Evolutionary conservation across 2,888 invertebrate genomes (phyloP).

Genomic region (Cinara cedri): DNA sequence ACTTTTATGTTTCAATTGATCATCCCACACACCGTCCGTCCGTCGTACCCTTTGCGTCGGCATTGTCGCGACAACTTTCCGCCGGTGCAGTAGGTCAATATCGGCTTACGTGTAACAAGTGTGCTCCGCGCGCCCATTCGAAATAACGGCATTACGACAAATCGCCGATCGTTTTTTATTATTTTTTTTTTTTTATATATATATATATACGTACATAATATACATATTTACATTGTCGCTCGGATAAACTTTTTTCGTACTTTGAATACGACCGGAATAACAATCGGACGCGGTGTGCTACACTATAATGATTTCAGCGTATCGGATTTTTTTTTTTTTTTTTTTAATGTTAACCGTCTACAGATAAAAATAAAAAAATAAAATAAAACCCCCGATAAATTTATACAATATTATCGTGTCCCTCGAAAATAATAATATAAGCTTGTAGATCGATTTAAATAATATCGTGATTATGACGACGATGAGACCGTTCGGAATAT

Average conservation of each 20-base stretch:
- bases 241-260: background rate
- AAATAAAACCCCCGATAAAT: no score
- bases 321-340: no score
- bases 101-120: slow-evolving; percentile 27
- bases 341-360: no score
- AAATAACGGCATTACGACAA: background rate
- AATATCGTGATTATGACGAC: no score
- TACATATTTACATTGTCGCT: background rate
- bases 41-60: background rate
- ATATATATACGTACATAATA: no score
- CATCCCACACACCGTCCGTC: background rate
- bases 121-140: background rate
- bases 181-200: no score
- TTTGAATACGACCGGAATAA: background rate
- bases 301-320: no score
- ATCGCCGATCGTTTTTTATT: background rate
- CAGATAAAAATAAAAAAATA: no score
- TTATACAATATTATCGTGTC: no score
- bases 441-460: no score
- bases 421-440: background rate
- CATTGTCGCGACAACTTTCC: background rate
- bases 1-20: slow-evolving; percentile 37
- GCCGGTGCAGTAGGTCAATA: slow-evolving; percentile 5
- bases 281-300: background rate
- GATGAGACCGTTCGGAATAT: no score